Conservation (phyloP, 2,113 vertebrate genomes). For the Alexandromys fortis region DNA sequence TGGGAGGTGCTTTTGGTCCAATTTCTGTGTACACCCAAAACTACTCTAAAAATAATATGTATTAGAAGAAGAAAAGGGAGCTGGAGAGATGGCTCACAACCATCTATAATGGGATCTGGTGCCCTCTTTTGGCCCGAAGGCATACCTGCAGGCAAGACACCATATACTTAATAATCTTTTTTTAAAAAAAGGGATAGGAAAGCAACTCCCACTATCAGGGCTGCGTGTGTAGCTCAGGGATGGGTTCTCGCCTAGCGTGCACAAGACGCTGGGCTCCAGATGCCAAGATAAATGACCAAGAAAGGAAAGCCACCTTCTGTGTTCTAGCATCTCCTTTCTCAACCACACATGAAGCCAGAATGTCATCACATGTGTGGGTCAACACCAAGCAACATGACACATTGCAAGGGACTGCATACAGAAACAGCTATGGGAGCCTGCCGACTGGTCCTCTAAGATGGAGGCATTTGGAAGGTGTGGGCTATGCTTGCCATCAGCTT, state of each 20-base stretch:
- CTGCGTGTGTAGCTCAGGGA: not conserved
- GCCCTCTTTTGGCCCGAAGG: too few relatives aligned
- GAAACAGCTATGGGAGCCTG: not conserved
- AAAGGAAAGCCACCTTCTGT: not conserved
- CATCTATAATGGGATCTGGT: too few relatives aligned
- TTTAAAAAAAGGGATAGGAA: not conserved
- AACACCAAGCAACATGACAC: not conserved
- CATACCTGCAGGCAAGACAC: too few relatives aligned
- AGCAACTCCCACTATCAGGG: not conserved
- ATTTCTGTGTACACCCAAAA: not conserved
- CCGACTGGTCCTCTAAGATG: not conserved
- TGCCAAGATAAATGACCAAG: too few relatives aligned
- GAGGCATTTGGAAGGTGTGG: not conserved
- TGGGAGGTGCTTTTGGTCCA: not conserved
- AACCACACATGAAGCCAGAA: not conserved
- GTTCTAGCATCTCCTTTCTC: not conserved
- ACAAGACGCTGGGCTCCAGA: not conserved
- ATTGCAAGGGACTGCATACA: not conserved
- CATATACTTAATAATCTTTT: too few relatives aligned
- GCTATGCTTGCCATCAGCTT: not conserved
- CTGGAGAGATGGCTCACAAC: too few relatives aligned
- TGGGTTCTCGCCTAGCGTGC: not conserved
- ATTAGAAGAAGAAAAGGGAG: not conserved
- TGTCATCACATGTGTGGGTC: not conserved
- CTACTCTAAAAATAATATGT: not conserved